phyloP scores from a whole-genome alignment of 2,888 invertebrate genomes.

The Ennomos quercinarius region DNA sequence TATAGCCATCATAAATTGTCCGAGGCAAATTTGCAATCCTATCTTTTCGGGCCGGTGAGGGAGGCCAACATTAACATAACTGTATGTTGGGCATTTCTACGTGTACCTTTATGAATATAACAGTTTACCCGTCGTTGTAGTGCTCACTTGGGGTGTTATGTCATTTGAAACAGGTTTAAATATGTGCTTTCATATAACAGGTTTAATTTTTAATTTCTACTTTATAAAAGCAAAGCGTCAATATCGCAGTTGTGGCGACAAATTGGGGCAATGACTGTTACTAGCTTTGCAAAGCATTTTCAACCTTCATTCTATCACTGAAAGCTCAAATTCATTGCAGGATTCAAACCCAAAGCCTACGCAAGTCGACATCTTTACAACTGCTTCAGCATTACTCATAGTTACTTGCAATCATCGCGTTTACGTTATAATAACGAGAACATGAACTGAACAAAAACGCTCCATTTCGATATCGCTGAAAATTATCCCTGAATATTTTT shows the following conservation, averaged over 20 bases:
- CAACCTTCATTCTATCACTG: too few species aligned
- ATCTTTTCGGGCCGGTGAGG: constrained; percentile 79
- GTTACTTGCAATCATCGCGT: neutral
- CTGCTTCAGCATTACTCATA: neutral
- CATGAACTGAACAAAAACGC: constrained; percentile 12
- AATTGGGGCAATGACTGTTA: neutral
- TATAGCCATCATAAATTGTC: constrained; percentile 82
- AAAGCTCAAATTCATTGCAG: too few species aligned
- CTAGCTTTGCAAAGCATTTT: too few species aligned
- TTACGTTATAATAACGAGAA: too few species aligned
- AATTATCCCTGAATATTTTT: constrained; percentile 23
- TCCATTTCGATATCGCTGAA: constrained; percentile 11
- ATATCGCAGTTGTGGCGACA: neutral
- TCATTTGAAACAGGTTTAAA: constrained; percentile 31
- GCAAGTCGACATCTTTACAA: too few species aligned
- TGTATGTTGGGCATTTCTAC: constrained; percentile 74
- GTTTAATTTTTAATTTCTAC: constrained; percentile 4
- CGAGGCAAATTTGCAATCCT: constrained; percentile 85
- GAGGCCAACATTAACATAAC: constrained; percentile 81
- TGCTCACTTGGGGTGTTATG: constrained; percentile 41
- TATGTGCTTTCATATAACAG: constrained; percentile 9
- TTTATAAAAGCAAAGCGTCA: neutral
- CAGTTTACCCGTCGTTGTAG: constrained; percentile 51
- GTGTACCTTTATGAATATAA: constrained; percentile 73
- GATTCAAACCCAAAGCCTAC: too few species aligned